phyloP scores from a whole-genome alignment of 2,113 vertebrate genomes.

The Eonycteris spelaea region DNA sequence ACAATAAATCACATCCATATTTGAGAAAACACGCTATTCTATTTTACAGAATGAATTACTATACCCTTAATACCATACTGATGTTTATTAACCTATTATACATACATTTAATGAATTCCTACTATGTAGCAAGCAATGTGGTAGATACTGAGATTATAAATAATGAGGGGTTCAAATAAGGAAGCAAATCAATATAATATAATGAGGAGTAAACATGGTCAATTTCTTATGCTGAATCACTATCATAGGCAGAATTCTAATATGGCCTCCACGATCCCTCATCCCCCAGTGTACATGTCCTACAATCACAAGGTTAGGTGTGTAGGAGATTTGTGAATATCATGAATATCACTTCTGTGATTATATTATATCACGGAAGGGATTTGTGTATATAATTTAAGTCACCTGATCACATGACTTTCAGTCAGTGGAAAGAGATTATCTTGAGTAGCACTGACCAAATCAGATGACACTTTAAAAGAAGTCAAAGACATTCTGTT shows the following conservation, averaged over 20 bases:
- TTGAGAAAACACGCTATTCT: background rate
- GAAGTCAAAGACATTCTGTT: background rate
- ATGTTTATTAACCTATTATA: background rate
- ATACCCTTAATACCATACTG: background rate
- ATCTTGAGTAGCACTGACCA: background rate
- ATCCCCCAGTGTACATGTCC: rapidly evolving
- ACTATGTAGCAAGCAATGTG: background rate
- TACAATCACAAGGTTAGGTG: background rate
- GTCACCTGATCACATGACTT: background rate
- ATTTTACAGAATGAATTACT: background rate
- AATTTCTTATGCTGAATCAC: background rate
- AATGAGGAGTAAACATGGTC: background rate
- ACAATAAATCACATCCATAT: background rate
- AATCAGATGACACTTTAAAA: background rate
- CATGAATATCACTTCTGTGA: background rate
- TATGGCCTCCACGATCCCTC: rapidly evolving
- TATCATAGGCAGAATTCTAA: background rate
- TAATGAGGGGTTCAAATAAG: background rate
- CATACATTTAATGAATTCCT: background rate
- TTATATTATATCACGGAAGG: background rate
- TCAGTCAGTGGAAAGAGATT: background rate
- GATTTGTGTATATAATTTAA: background rate
- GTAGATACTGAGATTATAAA: background rate
- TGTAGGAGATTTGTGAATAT: background rate
- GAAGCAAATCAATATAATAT: background rate